Evolutionary conservation across 2,113 vertebrate species (phyloP).

Genomic region (Aix galericulata): DNA sequence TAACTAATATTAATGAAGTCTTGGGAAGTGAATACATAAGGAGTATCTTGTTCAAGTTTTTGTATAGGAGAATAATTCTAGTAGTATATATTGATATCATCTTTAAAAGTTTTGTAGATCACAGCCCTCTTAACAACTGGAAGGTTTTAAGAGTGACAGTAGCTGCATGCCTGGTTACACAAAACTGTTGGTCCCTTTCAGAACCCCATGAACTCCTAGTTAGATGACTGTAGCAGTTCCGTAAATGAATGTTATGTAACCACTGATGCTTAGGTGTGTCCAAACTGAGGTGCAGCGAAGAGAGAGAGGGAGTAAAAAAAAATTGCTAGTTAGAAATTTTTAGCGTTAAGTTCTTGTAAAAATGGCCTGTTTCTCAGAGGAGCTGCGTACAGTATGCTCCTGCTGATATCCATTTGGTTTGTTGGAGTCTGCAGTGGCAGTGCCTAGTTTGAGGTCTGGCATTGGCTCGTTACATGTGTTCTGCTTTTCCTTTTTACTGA

Average conservation of each 20-base stretch:
- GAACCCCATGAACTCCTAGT: not conserved
- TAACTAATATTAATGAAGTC: not conserved
- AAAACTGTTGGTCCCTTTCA: not conserved
- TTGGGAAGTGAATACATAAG: not conserved
- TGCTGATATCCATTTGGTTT: fast-evolving
- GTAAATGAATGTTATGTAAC: not conserved
- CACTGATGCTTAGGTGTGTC: not conserved
- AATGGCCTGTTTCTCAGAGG: not conserved
- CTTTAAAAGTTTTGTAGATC: not conserved
- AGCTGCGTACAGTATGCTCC: fast-evolving
- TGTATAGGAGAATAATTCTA: not conserved
- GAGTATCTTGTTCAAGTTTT: not conserved
- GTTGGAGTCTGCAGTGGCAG: not conserved
- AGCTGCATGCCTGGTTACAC: not conserved
- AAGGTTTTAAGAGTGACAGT: not conserved
- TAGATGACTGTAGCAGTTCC: not conserved
- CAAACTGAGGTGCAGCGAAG: not conserved
- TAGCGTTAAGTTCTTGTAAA: not conserved
- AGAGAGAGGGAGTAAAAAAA: not conserved
- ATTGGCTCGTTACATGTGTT: not conserved
- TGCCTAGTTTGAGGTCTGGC: not conserved
- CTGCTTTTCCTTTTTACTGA: not conserved
- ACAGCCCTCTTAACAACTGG: not conserved
- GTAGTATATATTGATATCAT: not conserved
- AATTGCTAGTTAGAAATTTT: not conserved